These are phyloP conservation scores for Lepeophtheirus salmonis DNA, from an alignment of 1,140 invertebrate species.

Conservation along the genomic window DNA sequence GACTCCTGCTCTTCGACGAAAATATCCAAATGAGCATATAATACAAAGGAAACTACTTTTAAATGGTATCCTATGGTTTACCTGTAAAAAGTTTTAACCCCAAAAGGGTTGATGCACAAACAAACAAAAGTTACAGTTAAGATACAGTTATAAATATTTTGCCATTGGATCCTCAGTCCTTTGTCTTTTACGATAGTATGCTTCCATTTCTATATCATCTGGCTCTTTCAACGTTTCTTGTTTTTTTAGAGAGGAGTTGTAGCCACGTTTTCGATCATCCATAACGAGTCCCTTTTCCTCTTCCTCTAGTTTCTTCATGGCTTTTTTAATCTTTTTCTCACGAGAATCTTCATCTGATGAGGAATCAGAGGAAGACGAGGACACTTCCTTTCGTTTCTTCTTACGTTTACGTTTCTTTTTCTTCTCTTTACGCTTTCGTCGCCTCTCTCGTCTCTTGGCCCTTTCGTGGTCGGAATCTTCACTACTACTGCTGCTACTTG, in stretches of 20 bases:
- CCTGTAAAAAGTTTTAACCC: too few species aligned
- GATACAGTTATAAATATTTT: neutral
- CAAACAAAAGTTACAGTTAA: too few species aligned
- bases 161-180: constrained; percentile 79
- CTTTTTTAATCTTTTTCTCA: constrained; percentile 33
- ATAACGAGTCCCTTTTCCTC: constrained; percentile 27
- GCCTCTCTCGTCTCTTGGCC: constrained; percentile 37
- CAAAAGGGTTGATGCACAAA: too few species aligned
- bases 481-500: neutral
- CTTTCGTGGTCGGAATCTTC: constrained; percentile 17
- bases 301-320: constrained; percentile 22
- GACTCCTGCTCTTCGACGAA: too few species aligned
- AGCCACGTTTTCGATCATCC: constrained; percentile 74
- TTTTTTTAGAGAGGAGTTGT: constrained; percentile 56
- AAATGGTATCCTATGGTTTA: too few species aligned
- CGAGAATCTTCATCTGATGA: constrained; percentile 28
- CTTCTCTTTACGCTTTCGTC: too few species aligned
- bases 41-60: too few species aligned
- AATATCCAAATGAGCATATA: too few species aligned
- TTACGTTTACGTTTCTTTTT: constrained; percentile 42
- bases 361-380: constrained; percentile 16
- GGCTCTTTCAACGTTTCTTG: constrained; percentile 57
- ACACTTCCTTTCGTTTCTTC: constrained; percentile 25
- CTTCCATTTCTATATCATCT: constrained; percentile 79
- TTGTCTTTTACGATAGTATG: constrained; percentile 63